Base-by-base conservation (phyloP, 35 echinoderm and acorn worm species). In the Anneissia japonica region DNA sequence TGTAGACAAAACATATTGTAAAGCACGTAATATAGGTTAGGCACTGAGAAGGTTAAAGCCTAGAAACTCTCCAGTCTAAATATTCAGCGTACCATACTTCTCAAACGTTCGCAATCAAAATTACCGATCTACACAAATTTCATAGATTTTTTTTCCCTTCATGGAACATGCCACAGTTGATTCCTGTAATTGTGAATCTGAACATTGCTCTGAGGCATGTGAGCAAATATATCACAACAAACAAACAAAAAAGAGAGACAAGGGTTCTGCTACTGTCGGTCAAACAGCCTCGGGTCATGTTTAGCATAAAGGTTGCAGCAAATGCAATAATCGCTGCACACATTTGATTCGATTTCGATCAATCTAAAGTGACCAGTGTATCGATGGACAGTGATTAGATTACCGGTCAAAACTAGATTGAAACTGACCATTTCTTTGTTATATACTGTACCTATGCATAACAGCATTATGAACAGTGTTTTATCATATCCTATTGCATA, bases 221-320 rank as follows among this genome's bases (percentile, higher is more conserved):
- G 51, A 64, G 26, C 26, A 64, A 64, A 64, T 23, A 64, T 16
- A 64, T 64, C 51, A 64, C 51, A 64, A 64, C 51, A 64, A 64
- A 64, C 51, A 64, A 64, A 64, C 51, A 64, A 64, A 64, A 64
- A 64, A 64, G 51, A 64, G 51, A 64, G 51, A 64, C 51, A 64
- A 9, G 26, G 51, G 26, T 64, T 64, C 51, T 64, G 51, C 51
- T 64, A 64, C 51, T 64, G 1, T 2, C 51, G 51, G 51, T 64
- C 51, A 64, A 64, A 64, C 51, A 64, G 51, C 51, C 51, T 23
- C 51, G 21, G 21, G 51, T 2, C 51, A 23, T 23, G 51, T 64
- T 64, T 64, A 16, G 51, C 51, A 64, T 64, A 64, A 64, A 64
- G 51, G 51, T 64, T 23, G 51, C 51, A 26, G 9, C 7, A 64